These are phyloP conservation scores for Lasioglossum albipes DNA, from an alignment of 1,140 invertebrate species.

Conservation along the genomic window DNA sequence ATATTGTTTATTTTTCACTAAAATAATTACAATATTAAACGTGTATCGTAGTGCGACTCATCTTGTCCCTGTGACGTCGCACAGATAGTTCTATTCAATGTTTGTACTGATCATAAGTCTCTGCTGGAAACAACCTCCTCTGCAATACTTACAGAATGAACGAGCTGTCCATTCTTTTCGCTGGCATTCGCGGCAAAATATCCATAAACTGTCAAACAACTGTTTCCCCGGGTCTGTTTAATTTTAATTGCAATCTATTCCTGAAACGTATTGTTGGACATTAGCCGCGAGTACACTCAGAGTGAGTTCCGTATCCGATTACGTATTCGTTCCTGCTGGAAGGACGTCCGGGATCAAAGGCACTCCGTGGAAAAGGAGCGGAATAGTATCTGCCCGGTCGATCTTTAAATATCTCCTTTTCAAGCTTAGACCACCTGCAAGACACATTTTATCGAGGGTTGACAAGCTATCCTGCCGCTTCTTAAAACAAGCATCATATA, in stretches of 20 bases:
- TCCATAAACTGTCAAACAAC: neutral
- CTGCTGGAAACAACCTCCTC: no score
- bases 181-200: neutral
- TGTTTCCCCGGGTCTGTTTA: neutral
- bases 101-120: no score
- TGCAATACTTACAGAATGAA: no score
- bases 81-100: no score
- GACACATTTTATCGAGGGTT: neutral
- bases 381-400: slow-evolving; percentile 18
- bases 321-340: slow-evolving; percentile 57
- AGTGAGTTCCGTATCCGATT: slow-evolving; percentile 45
- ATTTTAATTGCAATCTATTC: slow-evolving; percentile 11
- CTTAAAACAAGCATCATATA: neutral
- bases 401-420: slow-evolving; percentile 53
- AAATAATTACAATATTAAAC: no score
- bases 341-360: slow-evolving; percentile 45
- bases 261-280: neutral
- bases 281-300: neutral
- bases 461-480: neutral
- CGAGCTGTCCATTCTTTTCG: neutral
- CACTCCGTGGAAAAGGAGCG: slow-evolving; percentile 26
- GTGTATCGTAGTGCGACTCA: no score
- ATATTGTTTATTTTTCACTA: no score
- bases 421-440: slow-evolving; percentile 34
- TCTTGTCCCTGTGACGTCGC: no score